Conservation (phyloP, 2,113 vertebrate species). For the Sardina pilchardus region DNA sequence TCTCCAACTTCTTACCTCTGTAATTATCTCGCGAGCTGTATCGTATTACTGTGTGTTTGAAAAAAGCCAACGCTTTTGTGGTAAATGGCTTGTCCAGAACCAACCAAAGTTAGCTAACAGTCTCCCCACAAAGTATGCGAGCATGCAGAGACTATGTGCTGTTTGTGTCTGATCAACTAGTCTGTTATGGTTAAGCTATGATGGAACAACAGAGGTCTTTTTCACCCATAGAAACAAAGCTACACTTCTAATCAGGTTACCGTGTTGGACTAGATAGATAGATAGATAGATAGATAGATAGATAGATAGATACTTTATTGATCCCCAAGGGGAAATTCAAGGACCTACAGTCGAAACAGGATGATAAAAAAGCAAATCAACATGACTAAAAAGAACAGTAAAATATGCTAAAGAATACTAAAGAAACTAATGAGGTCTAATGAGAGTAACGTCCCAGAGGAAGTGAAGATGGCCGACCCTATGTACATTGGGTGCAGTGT, state of each 20-base stretch:
- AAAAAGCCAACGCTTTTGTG: not conserved
- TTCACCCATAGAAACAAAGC: not conserved
- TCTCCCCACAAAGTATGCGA: not conserved
- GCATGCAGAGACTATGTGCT: not conserved
- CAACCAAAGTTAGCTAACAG: not conserved
- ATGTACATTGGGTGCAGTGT: not conserved
- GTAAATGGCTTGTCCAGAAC: not conserved
- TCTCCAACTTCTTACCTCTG: not conserved
- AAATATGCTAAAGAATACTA: too few relatives aligned
- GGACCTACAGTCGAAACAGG: too few relatives aligned
- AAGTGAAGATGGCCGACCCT: not conserved
- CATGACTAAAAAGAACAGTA: too few relatives aligned
- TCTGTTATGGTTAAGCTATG: not conserved
- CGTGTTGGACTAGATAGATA: too few relatives aligned
- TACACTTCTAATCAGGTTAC: not conserved
- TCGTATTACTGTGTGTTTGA: not conserved
- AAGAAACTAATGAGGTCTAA: too few relatives aligned
- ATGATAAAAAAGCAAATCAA: too few relatives aligned
- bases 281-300: too few relatives aligned
- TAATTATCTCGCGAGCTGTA: not conserved
- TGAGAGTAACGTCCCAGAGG: too few relatives aligned
- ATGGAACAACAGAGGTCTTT: not conserved
- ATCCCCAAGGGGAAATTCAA: too few relatives aligned
- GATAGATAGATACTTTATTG: too few relatives aligned
- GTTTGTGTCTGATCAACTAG: not conserved